These are phyloP conservation scores for Ostrea denselamellosa DNA, from an alignment of 1,140 invertebrate species.

Conservation along the genomic window DNA sequence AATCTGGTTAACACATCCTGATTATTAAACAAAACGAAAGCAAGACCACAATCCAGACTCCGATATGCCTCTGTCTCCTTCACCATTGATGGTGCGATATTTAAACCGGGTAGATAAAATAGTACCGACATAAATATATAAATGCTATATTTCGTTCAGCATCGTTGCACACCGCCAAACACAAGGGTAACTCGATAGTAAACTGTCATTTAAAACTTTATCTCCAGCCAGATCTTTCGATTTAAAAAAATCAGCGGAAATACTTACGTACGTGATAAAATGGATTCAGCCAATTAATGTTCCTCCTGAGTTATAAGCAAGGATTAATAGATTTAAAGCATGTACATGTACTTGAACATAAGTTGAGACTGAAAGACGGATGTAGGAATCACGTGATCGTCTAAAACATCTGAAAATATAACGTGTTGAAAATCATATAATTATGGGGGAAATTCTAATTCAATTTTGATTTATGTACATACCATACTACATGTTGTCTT, in stretches of 20 bases:
- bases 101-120: conserved; percentile 5
- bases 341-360: not conserved
- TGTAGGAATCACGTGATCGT: not conserved
- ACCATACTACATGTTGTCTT: too few species aligned
- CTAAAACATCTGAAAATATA: too few species aligned
- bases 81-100: not conserved
- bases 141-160: conserved; percentile 10
- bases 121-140: not conserved
- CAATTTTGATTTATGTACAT: too few species aligned
- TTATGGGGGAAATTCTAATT: too few species aligned
- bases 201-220: conserved; percentile 18
- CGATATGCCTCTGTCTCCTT: not conserved
- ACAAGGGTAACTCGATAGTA: not conserved
- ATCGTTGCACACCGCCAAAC: conserved; percentile 18
- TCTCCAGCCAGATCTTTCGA: not conserved
- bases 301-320: not conserved
- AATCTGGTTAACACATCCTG: not conserved
- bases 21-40: not conserved
- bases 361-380: not conserved
- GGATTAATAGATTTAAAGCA: not conserved
- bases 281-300: not conserved
- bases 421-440: too few species aligned
- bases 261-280: not conserved
- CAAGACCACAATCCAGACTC: not conserved
- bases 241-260: not conserved